Evolutionary conservation across 2,888 invertebrate species (phyloP), one percentile per base, ranked within the genome.

Genomic region (Acronicta alni): DNA sequence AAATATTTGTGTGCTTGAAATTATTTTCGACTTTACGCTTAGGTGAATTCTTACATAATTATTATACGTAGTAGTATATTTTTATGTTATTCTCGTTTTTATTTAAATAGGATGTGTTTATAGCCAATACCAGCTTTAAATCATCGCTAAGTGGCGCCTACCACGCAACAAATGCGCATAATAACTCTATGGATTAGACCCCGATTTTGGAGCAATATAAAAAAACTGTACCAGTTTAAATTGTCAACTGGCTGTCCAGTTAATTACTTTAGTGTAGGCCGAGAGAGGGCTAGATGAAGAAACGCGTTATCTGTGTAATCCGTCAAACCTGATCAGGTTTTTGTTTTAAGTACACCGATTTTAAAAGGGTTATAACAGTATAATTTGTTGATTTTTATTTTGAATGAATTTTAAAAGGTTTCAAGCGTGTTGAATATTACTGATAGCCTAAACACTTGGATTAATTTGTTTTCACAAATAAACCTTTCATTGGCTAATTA

Each of bases 211-310:
- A 57, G 45, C 53, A 35, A 56, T 49, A 65, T 65, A 65, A 72
- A 73, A 73, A 67, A 75, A 52, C 37, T 77, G 72, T 77, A 61
- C 67, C 70, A 75, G 65, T 77, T 77, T 66, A 77, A 77, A 72
- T 75, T 77, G 76, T 77, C 76, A 77, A 75, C 77, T 65, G 30
- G 57, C 42, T 43, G 66, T 45, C 62, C 72, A 61, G 67, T 77
- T 77, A 77, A 77, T 77, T 70, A 67, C 64, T 59, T 59, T 47
- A 51, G 44, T 51, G 26, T 72, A 72, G 75, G 16, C 61, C 20
- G 42, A 41, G 72, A 77, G 70, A 47, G 43, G 14, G 51, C 23
- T n/a, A 26, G 12, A 46, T 38, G 23, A 45, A 44, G 18, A 57
- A 57, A 61, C 32, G 20, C 32, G 39, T 49, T 70, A 46, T 52